phyloP scores from a whole-genome alignment of 2,113 vertebrate genomes.

The Dromiciops gliroides region DNA sequence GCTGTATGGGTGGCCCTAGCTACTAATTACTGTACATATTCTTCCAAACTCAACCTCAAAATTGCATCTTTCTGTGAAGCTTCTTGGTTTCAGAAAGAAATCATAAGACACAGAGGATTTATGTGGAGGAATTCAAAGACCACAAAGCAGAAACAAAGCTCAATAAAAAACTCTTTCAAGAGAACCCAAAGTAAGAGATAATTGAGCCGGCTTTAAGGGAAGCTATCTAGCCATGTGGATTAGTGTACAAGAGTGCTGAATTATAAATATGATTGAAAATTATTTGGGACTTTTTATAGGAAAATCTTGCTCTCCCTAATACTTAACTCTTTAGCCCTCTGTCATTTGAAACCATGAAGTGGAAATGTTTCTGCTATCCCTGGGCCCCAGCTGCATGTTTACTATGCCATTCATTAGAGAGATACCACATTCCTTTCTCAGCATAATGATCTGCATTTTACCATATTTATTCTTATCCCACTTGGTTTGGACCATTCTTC shows the following conservation, averaged over 20 bases:
- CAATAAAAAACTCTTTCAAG: slow-evolving; percentile 20
- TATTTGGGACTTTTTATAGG: background rate
- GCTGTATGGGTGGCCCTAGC: background rate
- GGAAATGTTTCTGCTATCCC: background rate
- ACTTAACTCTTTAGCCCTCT: background rate
- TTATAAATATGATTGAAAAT: background rate
- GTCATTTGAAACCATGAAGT: background rate
- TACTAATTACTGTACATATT: background rate
- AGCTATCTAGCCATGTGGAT: background rate
- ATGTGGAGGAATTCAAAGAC: slow-evolving; percentile 24
- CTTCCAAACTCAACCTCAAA: background rate
- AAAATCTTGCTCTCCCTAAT: background rate
- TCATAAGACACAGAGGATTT: slow-evolving; percentile 24
- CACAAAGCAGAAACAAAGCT: background rate
- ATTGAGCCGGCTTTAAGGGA: background rate
- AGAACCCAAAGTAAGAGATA: slow-evolving; percentile 31
- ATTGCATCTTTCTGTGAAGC: background rate
- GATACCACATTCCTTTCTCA: background rate
- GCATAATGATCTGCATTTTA: slow-evolving; percentile 40
- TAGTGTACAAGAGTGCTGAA: slow-evolving; percentile 1
- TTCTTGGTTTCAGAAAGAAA: slow-evolving; percentile 17
- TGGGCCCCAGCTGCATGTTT: background rate
- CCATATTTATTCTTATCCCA: slow-evolving; percentile 28
- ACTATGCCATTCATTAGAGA: background rate
- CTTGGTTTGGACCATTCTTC: slow-evolving; percentile 31